These are phyloP conservation scores for Smutsia gigantea DNA, from an alignment of 2,797 vertebrate species.

Conservation along the genomic window DNA sequence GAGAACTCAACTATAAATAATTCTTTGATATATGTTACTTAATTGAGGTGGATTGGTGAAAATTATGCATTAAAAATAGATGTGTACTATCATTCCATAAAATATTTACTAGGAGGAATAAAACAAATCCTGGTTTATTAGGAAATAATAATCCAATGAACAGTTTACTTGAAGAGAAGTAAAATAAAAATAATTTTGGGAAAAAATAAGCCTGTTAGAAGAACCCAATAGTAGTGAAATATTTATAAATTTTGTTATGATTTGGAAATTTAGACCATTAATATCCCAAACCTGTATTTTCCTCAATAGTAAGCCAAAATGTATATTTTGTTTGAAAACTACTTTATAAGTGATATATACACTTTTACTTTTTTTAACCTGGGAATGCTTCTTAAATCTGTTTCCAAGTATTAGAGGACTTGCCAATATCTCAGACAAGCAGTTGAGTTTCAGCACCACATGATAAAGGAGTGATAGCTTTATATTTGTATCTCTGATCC, in stretches of 20 bases:
- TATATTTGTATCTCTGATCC: neutral
- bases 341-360: slow-evolving; percentile 4
- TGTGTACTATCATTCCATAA: neutral
- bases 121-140: neutral
- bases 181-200: neutral
- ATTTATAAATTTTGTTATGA: neutral
- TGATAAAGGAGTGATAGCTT: neutral
- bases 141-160: neutral
- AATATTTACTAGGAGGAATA: slow-evolving; percentile 24
- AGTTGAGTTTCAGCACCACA: neutral
- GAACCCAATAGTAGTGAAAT: neutral
- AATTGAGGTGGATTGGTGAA: neutral
- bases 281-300: slow-evolving; percentile 13
- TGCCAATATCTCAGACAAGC: neutral
- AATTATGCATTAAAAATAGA: neutral
- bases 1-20: neutral
- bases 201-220: neutral
- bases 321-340: neutral
- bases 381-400: neutral
- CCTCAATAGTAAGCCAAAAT: neutral
- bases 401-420: neutral
- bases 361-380: neutral
- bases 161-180: neutral
- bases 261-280: neutral
- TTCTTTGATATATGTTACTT: neutral